phyloP scores from a whole-genome alignment of 2,888 invertebrate species.

The Drosophila kambysellisi region DNA sequence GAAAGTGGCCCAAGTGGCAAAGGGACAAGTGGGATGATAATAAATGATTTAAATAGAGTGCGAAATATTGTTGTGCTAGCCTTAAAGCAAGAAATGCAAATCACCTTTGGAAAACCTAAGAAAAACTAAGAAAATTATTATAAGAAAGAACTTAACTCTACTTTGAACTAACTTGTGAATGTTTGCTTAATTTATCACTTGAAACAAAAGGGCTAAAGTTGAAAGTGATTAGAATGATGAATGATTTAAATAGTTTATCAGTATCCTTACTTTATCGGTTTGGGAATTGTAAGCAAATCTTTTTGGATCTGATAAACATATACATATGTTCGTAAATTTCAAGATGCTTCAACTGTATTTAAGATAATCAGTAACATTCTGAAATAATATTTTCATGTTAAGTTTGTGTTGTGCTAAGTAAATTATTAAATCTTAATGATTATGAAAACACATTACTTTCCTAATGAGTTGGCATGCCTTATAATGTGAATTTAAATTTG shows the following conservation, averaged over 20 bases:
- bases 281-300: not conserved
- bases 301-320: not conserved
- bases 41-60: constrained; percentile 37
- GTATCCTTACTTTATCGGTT: not conserved
- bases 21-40: constrained; percentile 10
- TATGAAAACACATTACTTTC: not conserved
- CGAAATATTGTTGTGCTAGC: constrained; percentile 4
- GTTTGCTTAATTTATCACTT: not conserved
- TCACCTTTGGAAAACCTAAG: not conserved
- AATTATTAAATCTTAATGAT: not conserved
- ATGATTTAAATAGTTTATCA: not conserved
- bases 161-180: not conserved
- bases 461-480: not conserved
- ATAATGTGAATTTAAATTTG: not conserved
- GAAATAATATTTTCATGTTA: not conserved
- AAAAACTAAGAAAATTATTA: not conserved
- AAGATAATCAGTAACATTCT: not conserved
- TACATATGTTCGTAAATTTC: not conserved
- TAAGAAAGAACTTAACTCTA: not conserved
- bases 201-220: not conserved
- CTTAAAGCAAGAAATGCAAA: not conserved
- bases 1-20: not conserved
- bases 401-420: not conserved
- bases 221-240: not conserved
- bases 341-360: not conserved